These are phyloP conservation scores for Archegozetes longisetosus DNA, from an alignment of 1,140 invertebrate genomes.

Conservation along the genomic window DNA sequence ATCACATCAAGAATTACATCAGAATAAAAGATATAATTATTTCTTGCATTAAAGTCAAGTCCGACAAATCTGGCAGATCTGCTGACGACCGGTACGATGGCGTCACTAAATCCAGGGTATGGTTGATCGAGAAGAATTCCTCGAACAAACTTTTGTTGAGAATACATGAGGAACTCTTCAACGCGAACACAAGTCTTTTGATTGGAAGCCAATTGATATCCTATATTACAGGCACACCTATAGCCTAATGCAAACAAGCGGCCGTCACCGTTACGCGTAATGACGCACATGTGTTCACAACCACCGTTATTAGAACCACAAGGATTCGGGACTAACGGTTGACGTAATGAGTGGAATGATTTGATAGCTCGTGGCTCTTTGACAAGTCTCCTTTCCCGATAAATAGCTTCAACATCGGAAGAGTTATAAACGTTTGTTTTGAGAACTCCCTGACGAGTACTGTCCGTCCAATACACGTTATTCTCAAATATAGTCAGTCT, in stretches of 20 bases:
- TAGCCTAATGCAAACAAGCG: slow-evolving; percentile 65
- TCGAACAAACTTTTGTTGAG: slow-evolving; percentile 89
- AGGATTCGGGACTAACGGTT: slow-evolving; percentile 54
- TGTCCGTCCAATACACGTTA: slow-evolving; percentile 84
- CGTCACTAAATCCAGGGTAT: slow-evolving; percentile 77
- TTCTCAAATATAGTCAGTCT: slow-evolving; percentile 75
- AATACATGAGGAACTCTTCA: slow-evolving; percentile 87
- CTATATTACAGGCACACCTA: slow-evolving; percentile 83
- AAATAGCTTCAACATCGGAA: slow-evolving; percentile 52
- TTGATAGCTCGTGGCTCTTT: slow-evolving; percentile 69
- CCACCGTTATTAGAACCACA: slow-evolving; percentile 76
- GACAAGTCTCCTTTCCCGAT: slow-evolving; percentile 51
- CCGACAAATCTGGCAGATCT: slow-evolving; percentile 83
- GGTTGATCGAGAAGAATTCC: slow-evolving; percentile 79
- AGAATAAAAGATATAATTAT: slow-evolving; percentile 88
- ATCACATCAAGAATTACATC: slow-evolving; percentile 94
- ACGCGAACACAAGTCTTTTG: slow-evolving; percentile 65
- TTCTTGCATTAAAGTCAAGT: slow-evolving; percentile 82
- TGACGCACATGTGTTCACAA: slow-evolving; percentile 89
- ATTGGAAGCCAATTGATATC: slow-evolving; percentile 56
- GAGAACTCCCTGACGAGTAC: slow-evolving; percentile 83
- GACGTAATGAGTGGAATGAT: slow-evolving; percentile 56
- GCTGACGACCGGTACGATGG: slow-evolving; percentile 62
- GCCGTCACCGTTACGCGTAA: slow-evolving; percentile 28
- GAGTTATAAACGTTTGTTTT: slow-evolving; percentile 69